Base-by-base conservation (phyloP, 2,797 vertebrate genomes). In the Myotis planiceps region DNA sequence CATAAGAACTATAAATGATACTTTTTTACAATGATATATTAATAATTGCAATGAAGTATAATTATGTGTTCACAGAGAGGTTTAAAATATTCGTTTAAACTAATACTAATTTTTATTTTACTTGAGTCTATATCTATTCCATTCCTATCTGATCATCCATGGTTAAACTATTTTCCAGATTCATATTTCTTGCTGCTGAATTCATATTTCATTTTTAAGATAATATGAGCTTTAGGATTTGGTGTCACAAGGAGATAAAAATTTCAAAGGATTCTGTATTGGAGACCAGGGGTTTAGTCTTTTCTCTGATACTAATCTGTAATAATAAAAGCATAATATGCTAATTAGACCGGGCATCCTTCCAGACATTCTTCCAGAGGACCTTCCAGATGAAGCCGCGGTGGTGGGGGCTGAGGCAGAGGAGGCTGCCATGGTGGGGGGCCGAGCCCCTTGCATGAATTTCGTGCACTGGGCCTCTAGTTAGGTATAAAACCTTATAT, bases 21-120 rank as follows among this genome's bases (percentile, higher is more conserved):
- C 2, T 3, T 47, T 47, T 85, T 80, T 51, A 94, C 6, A 47
- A 23, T 18, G 63, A 9, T 1, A 45, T 87, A 42, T 83, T 92
- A 89, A 42, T 75, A 86, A 86, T 65, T 32, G 4, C 37, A 90
- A 42, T 84, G 37, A 88, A 81, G 1, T 2, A 15, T 65, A 29
- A 86, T 58, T 81, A 72, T 16, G 58, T 94, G 14, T 87, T 82
- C 37, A 68, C 18, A 75, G 29, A 91, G 16, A 21, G 34, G 1
- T 14, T 88, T 88, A 82, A 89, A 95, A 37, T 25, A 1, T 55
- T n/a, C 79, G 53, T 81, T 75, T 29, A 76, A 51, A n/a, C 21
- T 49, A 37, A 8, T 9, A 7, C 0, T 91, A 16, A 69, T 42
- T 85, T 71, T 55, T 23, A 60, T 69, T 51, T 84, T 9, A 39